A percentile compares a stretch with the other conserved stretches of the same genome.
Conservation (phyloP, 2,797 vertebrate genomes). For the Rhinogobio ventralis region DNA sequence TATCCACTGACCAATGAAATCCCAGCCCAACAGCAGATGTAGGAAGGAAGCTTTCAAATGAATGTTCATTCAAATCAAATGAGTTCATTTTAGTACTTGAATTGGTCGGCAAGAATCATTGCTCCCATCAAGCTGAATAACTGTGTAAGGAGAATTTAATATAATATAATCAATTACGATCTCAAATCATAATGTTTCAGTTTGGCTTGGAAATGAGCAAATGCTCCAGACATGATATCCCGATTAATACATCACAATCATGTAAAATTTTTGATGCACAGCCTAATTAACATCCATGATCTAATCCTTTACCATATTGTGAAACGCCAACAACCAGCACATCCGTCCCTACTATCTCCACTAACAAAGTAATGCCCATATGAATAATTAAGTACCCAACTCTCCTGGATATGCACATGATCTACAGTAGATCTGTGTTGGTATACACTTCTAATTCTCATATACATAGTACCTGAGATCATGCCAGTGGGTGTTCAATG, state of each 20-base stretch:
- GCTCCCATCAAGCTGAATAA: neutral
- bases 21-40: neutral
- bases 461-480: slow-evolving; percentile 11
- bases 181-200: neutral
- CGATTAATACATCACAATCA: neutral
- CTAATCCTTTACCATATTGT: neutral
- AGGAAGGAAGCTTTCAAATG: neutral
- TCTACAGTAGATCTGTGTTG: neutral
- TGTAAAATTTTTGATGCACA: neutral
- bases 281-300: neutral
- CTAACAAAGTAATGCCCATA: neutral
- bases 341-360: neutral
- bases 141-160: neutral
- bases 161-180: neutral
- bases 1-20: neutral
- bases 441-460: slow-evolving; percentile 2
- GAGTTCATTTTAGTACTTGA: neutral
- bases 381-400: slow-evolving; percentile 6
- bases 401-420: neutral
- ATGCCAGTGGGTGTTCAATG: neutral
- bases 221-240: too few relatives aligned
- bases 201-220: neutral
- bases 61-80: neutral
- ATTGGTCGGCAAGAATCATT: neutral
- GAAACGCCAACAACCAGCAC: neutral